These are phyloP conservation scores for Ancistrus triradiatus DNA, from an alignment of 2,113 vertebrate genomes.

Conservation along the genomic window DNA sequence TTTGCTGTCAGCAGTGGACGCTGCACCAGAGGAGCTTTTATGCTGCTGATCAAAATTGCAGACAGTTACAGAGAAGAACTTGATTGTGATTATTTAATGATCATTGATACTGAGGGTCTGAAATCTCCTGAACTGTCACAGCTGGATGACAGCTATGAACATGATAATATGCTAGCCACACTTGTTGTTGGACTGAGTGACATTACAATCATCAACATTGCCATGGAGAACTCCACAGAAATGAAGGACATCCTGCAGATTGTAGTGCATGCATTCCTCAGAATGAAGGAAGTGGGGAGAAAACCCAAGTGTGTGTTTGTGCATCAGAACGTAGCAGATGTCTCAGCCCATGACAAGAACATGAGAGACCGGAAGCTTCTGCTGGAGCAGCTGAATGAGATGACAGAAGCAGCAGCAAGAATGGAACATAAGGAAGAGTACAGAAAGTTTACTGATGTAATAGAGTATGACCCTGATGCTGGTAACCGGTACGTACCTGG, in stretches of 20 bases:
- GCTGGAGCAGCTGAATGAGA: constrained; percentile 61
- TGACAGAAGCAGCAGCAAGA: constrained; percentile 48
- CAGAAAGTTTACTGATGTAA: constrained; percentile 59
- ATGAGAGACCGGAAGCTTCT: constrained; percentile 59
- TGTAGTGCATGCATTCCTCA: constrained; percentile 55
- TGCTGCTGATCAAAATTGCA: constrained; percentile 53
- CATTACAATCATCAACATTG: constrained; percentile 68
- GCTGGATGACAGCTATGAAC: constrained; percentile 43
- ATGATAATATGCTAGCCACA: constrained; percentile 56
- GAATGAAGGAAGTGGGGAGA: constrained; percentile 64
- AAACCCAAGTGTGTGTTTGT: constrained; percentile 72
- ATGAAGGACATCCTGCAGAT: constrained; percentile 52
- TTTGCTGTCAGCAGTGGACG: constrained; percentile 71
- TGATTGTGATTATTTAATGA: constrained; percentile 60
- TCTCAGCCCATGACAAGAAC: constrained; percentile 62
- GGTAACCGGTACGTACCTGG: constrained; percentile 61
- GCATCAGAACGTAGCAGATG: constrained; percentile 70
- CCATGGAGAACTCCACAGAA: constrained; percentile 56
- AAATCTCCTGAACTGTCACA: constrained; percentile 57
- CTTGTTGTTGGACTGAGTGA: constrained; percentile 72
- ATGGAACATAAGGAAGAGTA: constrained; percentile 48
- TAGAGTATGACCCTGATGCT: constrained; percentile 55
- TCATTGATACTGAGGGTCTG: constrained; percentile 62
- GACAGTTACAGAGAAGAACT: constrained; percentile 50
- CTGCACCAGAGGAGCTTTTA: constrained; percentile 70